Percentiles rank a stretch among this genome's conserved stretches.
Evolutionary conservation across 2,888 invertebrate genomes (phyloP).

Genomic region (Cephus spinipes): DNA sequence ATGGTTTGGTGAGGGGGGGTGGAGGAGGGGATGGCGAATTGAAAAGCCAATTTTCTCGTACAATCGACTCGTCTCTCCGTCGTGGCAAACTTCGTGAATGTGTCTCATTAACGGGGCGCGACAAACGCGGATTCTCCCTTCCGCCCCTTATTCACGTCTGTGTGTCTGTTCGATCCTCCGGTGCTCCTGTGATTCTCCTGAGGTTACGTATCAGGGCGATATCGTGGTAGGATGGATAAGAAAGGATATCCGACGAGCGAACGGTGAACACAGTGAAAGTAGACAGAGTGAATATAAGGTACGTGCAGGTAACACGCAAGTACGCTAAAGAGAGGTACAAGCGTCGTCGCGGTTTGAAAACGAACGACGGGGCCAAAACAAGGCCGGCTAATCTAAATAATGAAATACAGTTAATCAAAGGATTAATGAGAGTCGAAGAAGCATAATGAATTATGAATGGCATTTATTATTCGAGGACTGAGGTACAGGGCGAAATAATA

Average conservation of each 20-base stretch:
- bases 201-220: too few relatives aligned
- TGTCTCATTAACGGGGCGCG: slow-evolving; percentile 60
- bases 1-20: too few relatives aligned
- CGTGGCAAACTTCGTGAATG: slow-evolving; percentile 62
- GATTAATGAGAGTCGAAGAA: slow-evolving; percentile 58
- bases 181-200: too few relatives aligned
- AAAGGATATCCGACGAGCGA: not conserved
- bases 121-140: slow-evolving; percentile 17
- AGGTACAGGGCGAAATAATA: slow-evolving; percentile 46
- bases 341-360: too few relatives aligned
- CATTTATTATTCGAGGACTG: slow-evolving; percentile 52
- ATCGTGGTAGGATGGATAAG: too few relatives aligned
- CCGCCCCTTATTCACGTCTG: too few relatives aligned
- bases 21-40: slow-evolving; percentile 36
- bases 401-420: slow-evolving; percentile 59
- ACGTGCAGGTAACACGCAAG: too few relatives aligned
- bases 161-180: too few relatives aligned
- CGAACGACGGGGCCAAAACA: slow-evolving; percentile 20
- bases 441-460: slow-evolving; percentile 60
- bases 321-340: too few relatives aligned
- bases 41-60: slow-evolving; percentile 63
- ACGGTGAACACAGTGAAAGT: not conserved
- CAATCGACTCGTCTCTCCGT: slow-evolving; percentile 61
- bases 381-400: slow-evolving; percentile 46
- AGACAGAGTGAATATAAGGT: not conserved